These are phyloP conservation scores for Clytia hemisphaerica DNA, from an alignment of 30 jellyfish, hydroid and myxozoan genomes.

Conservation along the genomic window DNA sequence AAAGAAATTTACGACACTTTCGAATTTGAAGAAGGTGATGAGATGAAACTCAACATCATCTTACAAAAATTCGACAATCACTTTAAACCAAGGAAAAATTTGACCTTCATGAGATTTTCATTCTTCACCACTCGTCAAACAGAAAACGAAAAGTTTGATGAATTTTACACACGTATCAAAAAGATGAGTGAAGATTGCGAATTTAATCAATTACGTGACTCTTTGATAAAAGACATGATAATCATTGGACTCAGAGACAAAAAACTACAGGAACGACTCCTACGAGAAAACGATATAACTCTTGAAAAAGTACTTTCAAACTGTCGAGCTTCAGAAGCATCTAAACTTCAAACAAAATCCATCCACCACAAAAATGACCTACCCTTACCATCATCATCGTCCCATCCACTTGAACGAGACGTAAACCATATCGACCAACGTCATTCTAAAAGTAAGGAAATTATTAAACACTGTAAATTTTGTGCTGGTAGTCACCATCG, in stretches of 20 bases:
- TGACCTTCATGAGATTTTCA: slow-evolving; percentile 36
- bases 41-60: slow-evolving; percentile 4
- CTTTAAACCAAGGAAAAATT: slow-evolving; percentile 46
- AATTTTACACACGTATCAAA: slow-evolving; percentile 38
- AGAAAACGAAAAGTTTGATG: slow-evolving; percentile 43
- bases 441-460: background rate
- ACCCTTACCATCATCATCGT: background rate
- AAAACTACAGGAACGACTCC: slow-evolving; percentile 49
- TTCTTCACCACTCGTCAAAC: slow-evolving; percentile 42
- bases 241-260: slow-evolving; percentile 47
- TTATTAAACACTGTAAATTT: slow-evolving; percentile 27
- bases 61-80: slow-evolving; percentile 20
- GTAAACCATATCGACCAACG: background rate
- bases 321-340: slow-evolving; percentile 1
- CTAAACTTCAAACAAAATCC: background rate
- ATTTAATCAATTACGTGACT: slow-evolving; percentile 37
- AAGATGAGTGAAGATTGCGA: slow-evolving; percentile 57
- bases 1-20: slow-evolving; percentile 19
- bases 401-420: background rate
- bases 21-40: background rate
- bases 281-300: slow-evolving; percentile 43
- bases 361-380: slow-evolving; percentile 6
- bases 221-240: slow-evolving; percentile 52
- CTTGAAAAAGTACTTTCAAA: background rate
- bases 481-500: slow-evolving; percentile 60